Evolutionary conservation across 2,888 invertebrate species (phyloP), one percentile per base, ranked within the genome.

Genomic region (Caradrina clavipalpis): DNA sequence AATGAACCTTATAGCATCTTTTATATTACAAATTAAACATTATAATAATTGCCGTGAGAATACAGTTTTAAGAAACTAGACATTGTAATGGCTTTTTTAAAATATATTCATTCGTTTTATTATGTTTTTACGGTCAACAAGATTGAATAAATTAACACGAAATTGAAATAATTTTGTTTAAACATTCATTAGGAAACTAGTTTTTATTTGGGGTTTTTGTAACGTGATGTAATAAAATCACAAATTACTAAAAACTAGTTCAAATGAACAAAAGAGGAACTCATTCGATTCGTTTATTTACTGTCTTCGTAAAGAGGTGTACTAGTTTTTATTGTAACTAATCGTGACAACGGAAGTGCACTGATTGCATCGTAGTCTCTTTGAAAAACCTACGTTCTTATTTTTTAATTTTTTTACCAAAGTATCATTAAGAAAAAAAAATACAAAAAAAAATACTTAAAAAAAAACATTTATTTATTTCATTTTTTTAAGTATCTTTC

Each of bases 101-200:
- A 50, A 60, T 53, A 47, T 45, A 35, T 50, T 50, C n/a, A 58
- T n/a, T 6, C 45, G 49, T 78, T 54, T 53, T 49, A 61, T 42
- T 50, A 31, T 49, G 5, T 50, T 70, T 78, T 60, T 72, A 62
- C 73, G 50, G 59, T 73, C 50, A 60, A n/a, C 39, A 61, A 61
- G 35, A 58, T 31, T 61, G 63, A 68, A 73, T 77, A 53, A 64
- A 78, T 78, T 64, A 21, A 61, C 56, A 45, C 50, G 8, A 68
- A 61, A 10, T 60, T 60, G 6, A 63, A 61, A 61, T 63, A 22
- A 45, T 11, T 56, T 31, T 15, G 17, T 13, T 13, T 13, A 13
- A 39, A 53, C 8, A 19, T 26, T 26, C n/a, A 7, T 47, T 66
- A 42, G 22, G 11, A 42, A 71, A 71, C 51, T 50, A 2, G 68